Percentiles rank a stretch among this genome's conserved stretches.
Evolutionary conservation across 1,140 invertebrate genomes (phyloP).

Genomic region (Vanessa atalanta): DNA sequence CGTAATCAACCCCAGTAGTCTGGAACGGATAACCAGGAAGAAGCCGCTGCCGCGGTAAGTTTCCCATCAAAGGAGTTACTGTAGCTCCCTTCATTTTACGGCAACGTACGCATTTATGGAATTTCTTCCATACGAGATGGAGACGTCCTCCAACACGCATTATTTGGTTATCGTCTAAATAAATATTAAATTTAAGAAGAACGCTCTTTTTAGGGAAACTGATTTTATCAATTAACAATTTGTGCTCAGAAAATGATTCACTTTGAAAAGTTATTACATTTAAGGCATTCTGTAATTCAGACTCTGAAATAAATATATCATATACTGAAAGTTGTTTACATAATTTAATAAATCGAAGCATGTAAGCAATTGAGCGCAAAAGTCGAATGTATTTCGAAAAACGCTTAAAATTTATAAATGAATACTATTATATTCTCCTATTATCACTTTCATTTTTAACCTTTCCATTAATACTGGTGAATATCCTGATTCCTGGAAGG

Average conservation of each 20-base stretch:
- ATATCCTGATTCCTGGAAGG: no score
- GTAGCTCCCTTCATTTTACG: background rate
- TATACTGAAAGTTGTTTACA: background rate
- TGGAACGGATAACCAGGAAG: slow-evolving; percentile 25
- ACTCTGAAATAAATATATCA: background rate
- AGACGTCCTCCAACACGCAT: slow-evolving; percentile 5
- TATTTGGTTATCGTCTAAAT: slow-evolving; percentile 12
- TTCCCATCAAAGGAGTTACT: slow-evolving; percentile 4
- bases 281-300: slow-evolving; percentile 2
- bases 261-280: background rate
- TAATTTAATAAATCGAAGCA: background rate
- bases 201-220: background rate
- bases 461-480: no score
- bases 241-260: slow-evolving; percentile 7
- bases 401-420: no score
- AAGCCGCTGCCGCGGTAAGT: slow-evolving; percentile 1
- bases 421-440: no score
- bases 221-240: background rate
- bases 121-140: no score
- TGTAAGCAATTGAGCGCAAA: background rate
- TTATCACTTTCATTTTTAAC: no score
- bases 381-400: background rate
- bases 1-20: slow-evolving; percentile 32
- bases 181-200: slow-evolving; percentile 12
- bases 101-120: slow-evolving; percentile 2